phyloP scores from a whole-genome alignment of 2,797 vertebrate species.

The Calcarius lapponicus region DNA sequence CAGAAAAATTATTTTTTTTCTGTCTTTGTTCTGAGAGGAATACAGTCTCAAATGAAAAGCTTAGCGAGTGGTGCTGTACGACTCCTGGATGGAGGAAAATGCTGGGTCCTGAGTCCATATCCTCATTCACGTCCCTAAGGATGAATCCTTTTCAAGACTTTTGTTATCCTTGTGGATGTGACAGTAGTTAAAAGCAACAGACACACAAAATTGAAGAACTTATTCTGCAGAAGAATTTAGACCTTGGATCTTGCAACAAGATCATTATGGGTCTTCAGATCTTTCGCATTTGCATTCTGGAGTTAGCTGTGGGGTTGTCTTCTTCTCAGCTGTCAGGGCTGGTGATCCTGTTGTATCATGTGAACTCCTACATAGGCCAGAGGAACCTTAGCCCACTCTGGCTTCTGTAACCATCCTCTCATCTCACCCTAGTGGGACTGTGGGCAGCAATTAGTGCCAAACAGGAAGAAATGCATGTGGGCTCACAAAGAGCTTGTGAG shows the following conservation, averaged over 20 bases:
- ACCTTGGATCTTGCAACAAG: not conserved
- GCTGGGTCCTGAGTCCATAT: not conserved
- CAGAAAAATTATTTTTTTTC: not conserved
- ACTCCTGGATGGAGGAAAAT: not conserved
- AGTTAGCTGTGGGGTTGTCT: not conserved
- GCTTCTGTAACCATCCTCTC: not conserved
- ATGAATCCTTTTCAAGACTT: not conserved
- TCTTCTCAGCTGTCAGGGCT: not conserved
- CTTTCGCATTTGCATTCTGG: not conserved
- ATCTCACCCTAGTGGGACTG: not conserved
- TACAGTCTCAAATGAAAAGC: not conserved
- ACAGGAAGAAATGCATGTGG: not conserved
- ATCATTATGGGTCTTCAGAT: not conserved
- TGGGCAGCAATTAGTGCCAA: not conserved
- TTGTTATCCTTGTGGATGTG: not conserved
- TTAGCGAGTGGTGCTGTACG: fast-evolving
- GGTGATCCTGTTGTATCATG: not conserved
- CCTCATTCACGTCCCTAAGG: not conserved
- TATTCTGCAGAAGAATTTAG: not conserved
- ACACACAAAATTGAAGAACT: not conserved
- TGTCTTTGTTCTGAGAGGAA: not conserved
- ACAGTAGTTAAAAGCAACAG: not conserved
- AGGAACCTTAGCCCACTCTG: not conserved
- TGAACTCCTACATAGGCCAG: not conserved
- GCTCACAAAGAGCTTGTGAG: not conserved